phyloP scores from a whole-genome alignment of 1,140 invertebrate species.

The Drosophila pandora region DNA sequence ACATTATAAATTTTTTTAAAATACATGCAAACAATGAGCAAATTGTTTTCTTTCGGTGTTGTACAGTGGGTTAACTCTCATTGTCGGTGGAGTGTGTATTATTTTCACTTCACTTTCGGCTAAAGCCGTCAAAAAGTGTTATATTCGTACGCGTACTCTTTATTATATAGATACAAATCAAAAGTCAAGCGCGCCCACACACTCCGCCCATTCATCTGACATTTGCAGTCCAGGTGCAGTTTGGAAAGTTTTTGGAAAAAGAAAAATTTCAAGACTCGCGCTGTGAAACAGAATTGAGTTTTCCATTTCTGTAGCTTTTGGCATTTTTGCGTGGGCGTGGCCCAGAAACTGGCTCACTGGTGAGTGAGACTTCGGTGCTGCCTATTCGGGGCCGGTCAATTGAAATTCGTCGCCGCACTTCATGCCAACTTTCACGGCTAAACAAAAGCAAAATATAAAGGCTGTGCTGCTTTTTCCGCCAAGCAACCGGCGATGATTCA shows the following conservation, averaged over 20 bases:
- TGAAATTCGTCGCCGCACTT: constrained; percentile 54
- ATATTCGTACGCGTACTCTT: constrained; percentile 26
- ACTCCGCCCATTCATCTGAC: constrained; percentile 10
- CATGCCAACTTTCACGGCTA: constrained; percentile 51
- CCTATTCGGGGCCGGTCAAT: constrained; percentile 35
- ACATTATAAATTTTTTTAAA: too few species aligned
- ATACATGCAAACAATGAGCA: neutral
- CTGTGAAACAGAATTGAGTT: constrained; percentile 40
- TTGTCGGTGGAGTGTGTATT: constrained; percentile 47
- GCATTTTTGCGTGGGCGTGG: constrained; percentile 55
- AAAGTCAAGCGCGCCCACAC: constrained; percentile 45
- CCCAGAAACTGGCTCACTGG: constrained; percentile 31
- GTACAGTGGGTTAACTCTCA: constrained; percentile 19
- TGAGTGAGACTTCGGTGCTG: neutral
- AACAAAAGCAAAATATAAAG: constrained; percentile 8
- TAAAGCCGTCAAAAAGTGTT: constrained; percentile 30
- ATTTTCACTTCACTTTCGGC: constrained; percentile 52
- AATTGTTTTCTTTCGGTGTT: constrained; percentile 1
- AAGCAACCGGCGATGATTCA: constrained; percentile 36
- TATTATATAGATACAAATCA: constrained; percentile 55
- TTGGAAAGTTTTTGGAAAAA: constrained; percentile 38
- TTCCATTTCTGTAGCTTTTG: constrained; percentile 36
- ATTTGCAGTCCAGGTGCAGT: constrained; percentile 44
- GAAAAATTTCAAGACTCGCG: constrained; percentile 43
- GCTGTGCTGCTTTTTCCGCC: constrained; percentile 7